Evolutionary conservation across 2,797 vertebrate species (phyloP).

Genomic region (Dallia pectoralis): DNA sequence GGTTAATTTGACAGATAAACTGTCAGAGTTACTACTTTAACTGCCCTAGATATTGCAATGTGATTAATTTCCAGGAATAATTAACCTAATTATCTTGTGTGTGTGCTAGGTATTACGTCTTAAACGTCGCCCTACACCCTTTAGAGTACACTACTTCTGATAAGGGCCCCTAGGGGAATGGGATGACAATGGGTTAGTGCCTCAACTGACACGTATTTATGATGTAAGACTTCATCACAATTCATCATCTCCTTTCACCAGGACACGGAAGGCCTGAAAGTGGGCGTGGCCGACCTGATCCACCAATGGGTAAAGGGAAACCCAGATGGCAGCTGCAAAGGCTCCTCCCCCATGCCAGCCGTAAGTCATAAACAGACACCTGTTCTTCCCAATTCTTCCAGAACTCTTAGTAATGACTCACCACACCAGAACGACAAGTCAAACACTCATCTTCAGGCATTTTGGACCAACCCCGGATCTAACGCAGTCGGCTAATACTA

Average conservation of each 20-base stretch:
- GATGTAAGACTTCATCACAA: background rate
- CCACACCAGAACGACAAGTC: background rate
- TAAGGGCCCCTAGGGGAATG: background rate
- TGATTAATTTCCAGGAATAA: background rate
- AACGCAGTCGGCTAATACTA: too few relatives aligned
- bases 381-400: background rate
- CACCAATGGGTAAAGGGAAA: conserved; percentile 75
- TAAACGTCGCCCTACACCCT: too few relatives aligned
- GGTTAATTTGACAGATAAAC: background rate
- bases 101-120: too few relatives aligned
- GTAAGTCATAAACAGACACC: conserved; percentile 48
- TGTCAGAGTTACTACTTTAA: background rate
- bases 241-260: conserved; percentile 39
- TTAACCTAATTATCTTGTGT: background rate
- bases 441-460: background rate
- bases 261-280: conserved; percentile 74
- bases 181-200: background rate
- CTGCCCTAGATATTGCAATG: background rate
- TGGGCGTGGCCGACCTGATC: conserved; percentile 75
- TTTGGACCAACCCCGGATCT: too few relatives aligned
- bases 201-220: too few relatives aligned
- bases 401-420: background rate
- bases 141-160: too few relatives aligned
- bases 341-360: conserved; percentile 59
- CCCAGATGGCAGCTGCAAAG: conserved; percentile 60